Conservation (phyloP, 2,797 vertebrate genomes). For the Helarctos malayanus region DNA sequence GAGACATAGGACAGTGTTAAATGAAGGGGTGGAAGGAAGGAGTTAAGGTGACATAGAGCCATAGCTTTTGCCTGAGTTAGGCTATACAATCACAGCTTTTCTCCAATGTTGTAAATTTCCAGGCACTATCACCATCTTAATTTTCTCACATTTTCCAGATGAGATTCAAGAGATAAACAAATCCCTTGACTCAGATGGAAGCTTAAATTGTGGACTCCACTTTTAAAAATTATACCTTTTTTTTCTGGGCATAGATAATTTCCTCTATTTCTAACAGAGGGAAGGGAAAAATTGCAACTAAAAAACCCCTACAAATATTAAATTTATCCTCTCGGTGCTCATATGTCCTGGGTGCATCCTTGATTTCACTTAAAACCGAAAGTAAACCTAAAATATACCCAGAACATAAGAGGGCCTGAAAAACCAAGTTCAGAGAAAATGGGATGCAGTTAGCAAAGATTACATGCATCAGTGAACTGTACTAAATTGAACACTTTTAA, state of each 20-base stretch:
- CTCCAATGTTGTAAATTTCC: slow-evolving; percentile 49
- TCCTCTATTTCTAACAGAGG: slow-evolving; percentile 12
- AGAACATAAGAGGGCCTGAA: slow-evolving; percentile 64
- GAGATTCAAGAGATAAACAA: slow-evolving; percentile 68
- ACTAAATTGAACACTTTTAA: slow-evolving; percentile 82
- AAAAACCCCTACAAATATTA: slow-evolving; percentile 42
- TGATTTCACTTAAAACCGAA: slow-evolving; percentile 69
- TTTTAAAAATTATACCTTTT: slow-evolving; percentile 59
- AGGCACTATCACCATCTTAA: slow-evolving; percentile 63
- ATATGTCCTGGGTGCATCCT: slow-evolving; percentile 27
- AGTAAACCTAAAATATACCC: slow-evolving; percentile 75
- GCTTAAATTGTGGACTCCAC: slow-evolving; percentile 57
- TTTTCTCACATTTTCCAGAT: slow-evolving; percentile 61
- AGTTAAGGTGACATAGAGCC: background rate
- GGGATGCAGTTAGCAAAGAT: slow-evolving; percentile 82
- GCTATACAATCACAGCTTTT: slow-evolving; percentile 34
- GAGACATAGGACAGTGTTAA: slow-evolving; percentile 10
- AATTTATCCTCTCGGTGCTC: slow-evolving; percentile 40
- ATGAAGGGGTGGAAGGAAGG: background rate
- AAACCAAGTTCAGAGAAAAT: slow-evolving; percentile 81
- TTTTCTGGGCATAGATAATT: slow-evolving; percentile 30
- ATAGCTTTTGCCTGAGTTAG: slow-evolving; percentile 51
- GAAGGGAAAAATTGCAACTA: slow-evolving; percentile 40
- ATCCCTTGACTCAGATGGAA: slow-evolving; percentile 59
- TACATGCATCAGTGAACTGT: slow-evolving; percentile 77